Base-by-base conservation (phyloP, 2,113 vertebrate species). In the Cinclus mexicanus region DNA sequence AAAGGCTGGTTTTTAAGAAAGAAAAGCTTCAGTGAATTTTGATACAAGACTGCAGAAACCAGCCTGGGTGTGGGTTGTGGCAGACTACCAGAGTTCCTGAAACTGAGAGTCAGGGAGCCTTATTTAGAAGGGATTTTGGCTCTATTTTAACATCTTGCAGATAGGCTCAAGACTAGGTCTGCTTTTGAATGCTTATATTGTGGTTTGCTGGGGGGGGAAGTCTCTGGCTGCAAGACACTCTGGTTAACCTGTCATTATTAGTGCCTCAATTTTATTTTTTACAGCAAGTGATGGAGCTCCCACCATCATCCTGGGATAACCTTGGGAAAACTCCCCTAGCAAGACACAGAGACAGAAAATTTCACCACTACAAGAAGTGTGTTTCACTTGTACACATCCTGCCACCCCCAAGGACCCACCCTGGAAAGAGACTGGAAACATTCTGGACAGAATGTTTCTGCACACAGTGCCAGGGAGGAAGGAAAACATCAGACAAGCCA, bases 1-100 rank as follows among this genome's bases (percentile, higher is more conserved):
- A 90, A 92, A 87, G 42, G 33, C 55, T 65, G 9, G 0, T 7
- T 83, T 70, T 65, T 21, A 47, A 89, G 71, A 50, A 96, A 94
- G 76, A 59, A 95, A 96, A 92, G 68, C 89, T 93, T 87, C 90
- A 79, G 83, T 70, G 39, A 28, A n/a, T 77, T 94, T 96, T 95
- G 39, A 37, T 88, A 90, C 55, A 71, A 91, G 88, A 83, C 94
- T 90, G 79, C 90, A 93, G 91, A 70, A 63, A 94, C 50, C 81
- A 95, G 91, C 49, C 77, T 16, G 2, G 42, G 63, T 93, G 94
- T 95, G 81, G 86, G 83, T 70, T 92, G 83, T 82, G 96, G 86
- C 74, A 96, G 94, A 76, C 76, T 96, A 79, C 69, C 68, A 65
- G 89, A 87, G 37, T 85, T 93, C 87, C 91, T 92, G 81, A 92